Conservation (phyloP, 2,113 vertebrate species). For the Fulica atra region DNA sequence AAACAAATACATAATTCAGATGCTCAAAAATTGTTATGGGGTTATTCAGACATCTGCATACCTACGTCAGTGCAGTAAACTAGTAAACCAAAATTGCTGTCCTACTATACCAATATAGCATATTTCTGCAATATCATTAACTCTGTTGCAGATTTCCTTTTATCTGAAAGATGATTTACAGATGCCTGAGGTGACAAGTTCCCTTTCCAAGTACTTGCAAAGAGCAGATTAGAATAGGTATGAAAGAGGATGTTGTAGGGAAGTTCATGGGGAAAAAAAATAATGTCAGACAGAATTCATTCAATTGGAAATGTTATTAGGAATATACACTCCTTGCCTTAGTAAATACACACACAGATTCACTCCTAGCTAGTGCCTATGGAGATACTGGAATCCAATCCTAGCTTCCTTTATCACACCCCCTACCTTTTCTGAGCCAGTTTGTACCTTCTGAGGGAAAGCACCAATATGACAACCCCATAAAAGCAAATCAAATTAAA, state of each 20-base stretch:
- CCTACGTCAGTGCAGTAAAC: background rate
- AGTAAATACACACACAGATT: background rate
- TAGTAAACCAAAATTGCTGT: background rate
- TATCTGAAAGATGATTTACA: background rate
- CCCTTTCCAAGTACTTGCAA: background rate
- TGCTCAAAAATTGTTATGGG: background rate
- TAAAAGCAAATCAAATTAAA: background rate
- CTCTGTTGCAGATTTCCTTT: background rate
- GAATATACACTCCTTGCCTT: background rate
- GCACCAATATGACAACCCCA: background rate
- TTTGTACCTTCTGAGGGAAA: background rate
- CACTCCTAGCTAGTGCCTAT: background rate
- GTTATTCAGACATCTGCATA: background rate
- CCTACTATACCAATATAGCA: background rate
- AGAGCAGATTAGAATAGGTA: background rate
- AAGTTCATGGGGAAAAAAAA: background rate
- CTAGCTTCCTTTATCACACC: background rate
- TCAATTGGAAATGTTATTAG: background rate
- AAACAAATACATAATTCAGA: background rate
- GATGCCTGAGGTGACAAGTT: background rate
- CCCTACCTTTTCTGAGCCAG: background rate
- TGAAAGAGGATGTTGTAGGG: background rate
- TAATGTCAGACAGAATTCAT: background rate
- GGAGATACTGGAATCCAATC: background rate
- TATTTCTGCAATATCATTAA: background rate